Evolutionary conservation across 2,113 vertebrate genomes (phyloP).

Genomic region (Sylvicapra grimmia): DNA sequence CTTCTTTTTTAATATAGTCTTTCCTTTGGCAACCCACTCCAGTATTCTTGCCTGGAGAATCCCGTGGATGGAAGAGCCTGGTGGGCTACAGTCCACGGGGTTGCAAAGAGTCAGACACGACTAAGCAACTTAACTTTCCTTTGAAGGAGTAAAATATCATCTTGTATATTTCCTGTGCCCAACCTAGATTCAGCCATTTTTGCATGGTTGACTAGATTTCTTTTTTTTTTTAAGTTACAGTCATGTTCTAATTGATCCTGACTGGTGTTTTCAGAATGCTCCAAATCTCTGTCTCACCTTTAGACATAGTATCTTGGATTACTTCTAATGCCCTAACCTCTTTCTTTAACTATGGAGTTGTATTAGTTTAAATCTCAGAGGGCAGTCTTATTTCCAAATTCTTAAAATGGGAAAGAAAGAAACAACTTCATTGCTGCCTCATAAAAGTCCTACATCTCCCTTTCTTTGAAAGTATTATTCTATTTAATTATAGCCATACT

Average conservation of each 20-base stretch:
- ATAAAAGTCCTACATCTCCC: background rate
- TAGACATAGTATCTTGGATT: background rate
- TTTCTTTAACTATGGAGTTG: slow-evolving; percentile 17
- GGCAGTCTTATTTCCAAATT: background rate
- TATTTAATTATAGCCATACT: background rate
- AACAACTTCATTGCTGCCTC: background rate
- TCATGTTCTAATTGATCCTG: background rate
- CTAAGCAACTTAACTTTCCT: background rate
- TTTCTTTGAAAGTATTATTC: slow-evolving; percentile 22
- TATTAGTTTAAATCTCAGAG: slow-evolving; percentile 41
- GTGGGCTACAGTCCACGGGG: too few species aligned
- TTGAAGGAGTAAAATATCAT: background rate
- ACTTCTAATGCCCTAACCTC: background rate
- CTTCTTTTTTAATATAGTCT: background rate
- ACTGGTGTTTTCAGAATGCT: slow-evolving; percentile 6
- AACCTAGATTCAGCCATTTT: background rate
- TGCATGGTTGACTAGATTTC: background rate
- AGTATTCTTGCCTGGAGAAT: too few species aligned
- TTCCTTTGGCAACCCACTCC: too few species aligned
- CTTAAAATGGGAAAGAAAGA: background rate
- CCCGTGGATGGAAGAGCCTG: too few species aligned
- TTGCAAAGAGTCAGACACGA: too few species aligned
- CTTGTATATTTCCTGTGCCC: background rate
- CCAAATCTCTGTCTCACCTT: background rate
- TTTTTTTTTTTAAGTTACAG: background rate